Evolutionary conservation across 2,888 invertebrate genomes (phyloP).

Genomic region (Mellilla xanthometata): DNA sequence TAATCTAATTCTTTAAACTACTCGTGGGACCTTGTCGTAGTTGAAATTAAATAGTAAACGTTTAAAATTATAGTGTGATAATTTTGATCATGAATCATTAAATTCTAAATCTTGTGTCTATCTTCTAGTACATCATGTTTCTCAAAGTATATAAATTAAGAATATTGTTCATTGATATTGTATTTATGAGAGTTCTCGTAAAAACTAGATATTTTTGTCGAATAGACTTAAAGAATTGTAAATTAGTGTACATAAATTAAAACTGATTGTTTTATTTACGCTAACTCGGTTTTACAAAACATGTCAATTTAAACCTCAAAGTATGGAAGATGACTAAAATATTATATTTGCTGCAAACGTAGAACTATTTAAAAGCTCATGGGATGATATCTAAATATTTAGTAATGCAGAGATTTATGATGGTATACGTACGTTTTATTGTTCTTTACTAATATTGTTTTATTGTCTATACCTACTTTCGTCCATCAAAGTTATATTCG

Average conservation of each 20-base stretch:
- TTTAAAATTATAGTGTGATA: slow-evolving; percentile 45
- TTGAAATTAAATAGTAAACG: slow-evolving; percentile 41
- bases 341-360: not conserved
- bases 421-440: too few relatives aligned
- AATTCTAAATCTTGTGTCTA: slow-evolving; percentile 12
- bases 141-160: slow-evolving; percentile 13
- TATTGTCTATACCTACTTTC: too few relatives aligned
- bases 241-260: slow-evolving; percentile 20
- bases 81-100: slow-evolving; percentile 5
- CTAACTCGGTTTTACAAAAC: slow-evolving; percentile 40
- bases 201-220: slow-evolving; percentile 6
- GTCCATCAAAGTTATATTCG: too few relatives aligned
- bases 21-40: slow-evolving; percentile 72
- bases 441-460: too few relatives aligned
- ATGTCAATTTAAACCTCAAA: slow-evolving; percentile 61
- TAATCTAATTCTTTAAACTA: slow-evolving; percentile 58
- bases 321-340: slow-evolving; percentile 20
- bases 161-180: slow-evolving; percentile 1
- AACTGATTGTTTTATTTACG: slow-evolving; percentile 31
- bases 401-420: too few relatives aligned
- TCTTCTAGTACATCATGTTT: slow-evolving; percentile 9
- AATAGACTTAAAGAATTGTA: slow-evolving; percentile 16
- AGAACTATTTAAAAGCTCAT: slow-evolving; percentile 25
- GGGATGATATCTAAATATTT: slow-evolving; percentile 20
- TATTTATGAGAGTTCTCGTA: not conserved